Conservation (phyloP, 2,888 invertebrate species). For the Heliothis peltigera region DNA sequence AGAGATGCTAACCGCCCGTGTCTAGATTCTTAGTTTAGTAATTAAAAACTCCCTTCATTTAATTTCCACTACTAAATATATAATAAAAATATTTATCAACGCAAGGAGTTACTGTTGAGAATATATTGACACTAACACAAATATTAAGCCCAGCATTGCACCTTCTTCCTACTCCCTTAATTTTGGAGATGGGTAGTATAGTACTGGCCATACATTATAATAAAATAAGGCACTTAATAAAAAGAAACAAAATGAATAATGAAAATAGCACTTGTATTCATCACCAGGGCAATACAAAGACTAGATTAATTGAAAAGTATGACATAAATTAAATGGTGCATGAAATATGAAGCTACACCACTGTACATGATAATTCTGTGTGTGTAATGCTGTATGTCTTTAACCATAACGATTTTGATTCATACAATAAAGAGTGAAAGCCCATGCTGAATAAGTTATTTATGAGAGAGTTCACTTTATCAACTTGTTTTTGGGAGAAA, state of each 20-base stretch:
- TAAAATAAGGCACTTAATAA: constrained; percentile 7
- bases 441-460: constrained; percentile 1
- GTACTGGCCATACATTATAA: constrained; percentile 39
- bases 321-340: constrained; percentile 11
- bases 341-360: constrained; percentile 46
- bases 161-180: constrained; percentile 25
- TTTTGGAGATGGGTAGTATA: constrained; percentile 37
- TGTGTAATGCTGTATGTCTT: background rate
- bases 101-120: background rate
- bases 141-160: constrained; percentile 37
- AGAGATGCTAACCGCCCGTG: constrained; percentile 5
- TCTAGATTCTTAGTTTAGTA: constrained; percentile 12
- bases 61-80: background rate
- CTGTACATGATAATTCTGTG: constrained; percentile 16
- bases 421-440: constrained; percentile 1
- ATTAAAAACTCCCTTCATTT: background rate
- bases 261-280: constrained; percentile 13
- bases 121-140: constrained; percentile 16
- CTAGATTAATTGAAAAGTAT: constrained; percentile 31
- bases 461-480: background rate
- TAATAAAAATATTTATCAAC: too few species aligned
- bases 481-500: background rate
- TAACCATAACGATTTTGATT: background rate
- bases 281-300: constrained; percentile 24
- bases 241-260: background rate